Evolutionary conservation across 2,888 invertebrate genomes (phyloP).

Genomic region (Thecophora atra): DNA sequence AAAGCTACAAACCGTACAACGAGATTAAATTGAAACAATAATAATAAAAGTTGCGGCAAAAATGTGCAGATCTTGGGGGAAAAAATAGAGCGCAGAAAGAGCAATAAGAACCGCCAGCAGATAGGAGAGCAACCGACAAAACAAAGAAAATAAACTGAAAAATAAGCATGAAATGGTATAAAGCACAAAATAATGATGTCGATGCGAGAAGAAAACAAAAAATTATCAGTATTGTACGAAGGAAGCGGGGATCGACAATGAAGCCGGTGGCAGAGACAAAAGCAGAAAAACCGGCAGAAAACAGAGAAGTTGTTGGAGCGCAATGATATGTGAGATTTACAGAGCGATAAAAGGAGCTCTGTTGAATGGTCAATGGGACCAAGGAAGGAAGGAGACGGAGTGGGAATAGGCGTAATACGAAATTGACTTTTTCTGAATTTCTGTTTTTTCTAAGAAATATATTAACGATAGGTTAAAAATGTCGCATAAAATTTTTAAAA

Average conservation of each 20-base stretch:
- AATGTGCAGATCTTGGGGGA: not conserved
- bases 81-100: not conserved
- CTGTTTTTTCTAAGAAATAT: no score
- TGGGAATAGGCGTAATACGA: no score
- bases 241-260: not conserved
- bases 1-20: not conserved
- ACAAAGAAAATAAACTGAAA: not conserved
- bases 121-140: not conserved
- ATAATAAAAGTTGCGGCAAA: not conserved
- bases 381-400: not conserved
- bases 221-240: no score
- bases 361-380: no score
- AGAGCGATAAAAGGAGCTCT: no score
- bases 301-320: not conserved
- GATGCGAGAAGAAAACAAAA: not conserved
- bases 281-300: not conserved
- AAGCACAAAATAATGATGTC: not conserved
- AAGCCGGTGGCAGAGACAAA: no score
- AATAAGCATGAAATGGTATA: not conserved
- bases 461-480: no score
- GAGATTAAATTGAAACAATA: conserved; percentile 8
- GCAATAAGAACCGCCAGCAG: not conserved
- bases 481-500: no score
- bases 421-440: no score
- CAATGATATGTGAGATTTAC: not conserved